phyloP scores from a whole-genome alignment of 2,113 vertebrate species.

The Melierax canorus region DNA sequence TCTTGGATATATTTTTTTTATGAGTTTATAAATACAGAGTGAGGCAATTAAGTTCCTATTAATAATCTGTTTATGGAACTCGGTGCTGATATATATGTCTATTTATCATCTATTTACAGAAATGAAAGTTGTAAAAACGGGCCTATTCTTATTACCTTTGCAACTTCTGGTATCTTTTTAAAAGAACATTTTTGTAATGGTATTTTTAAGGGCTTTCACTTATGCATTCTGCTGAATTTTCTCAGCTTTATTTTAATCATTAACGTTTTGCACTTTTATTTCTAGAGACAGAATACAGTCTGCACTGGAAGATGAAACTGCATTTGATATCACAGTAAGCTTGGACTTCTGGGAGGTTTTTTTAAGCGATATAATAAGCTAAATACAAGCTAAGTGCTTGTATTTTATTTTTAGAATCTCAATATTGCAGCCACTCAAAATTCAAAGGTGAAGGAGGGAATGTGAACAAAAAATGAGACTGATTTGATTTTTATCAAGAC shows the following conservation, averaged over 20 bases:
- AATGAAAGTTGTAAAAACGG: not conserved
- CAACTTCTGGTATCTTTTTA: not conserved
- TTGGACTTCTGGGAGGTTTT: not conserved
- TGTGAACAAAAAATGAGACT: not conserved
- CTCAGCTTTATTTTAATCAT: not conserved
- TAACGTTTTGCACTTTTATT: not conserved
- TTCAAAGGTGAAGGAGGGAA: not conserved
- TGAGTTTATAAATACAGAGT: not conserved
- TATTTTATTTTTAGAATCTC: not conserved
- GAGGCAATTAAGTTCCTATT: not conserved
- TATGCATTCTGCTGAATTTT: not conserved
- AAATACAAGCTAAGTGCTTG: not conserved
- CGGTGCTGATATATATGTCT: not conserved
- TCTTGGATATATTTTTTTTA: not conserved
- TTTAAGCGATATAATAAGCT: not conserved
- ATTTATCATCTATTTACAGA: not conserved
- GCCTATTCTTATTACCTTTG: not conserved
- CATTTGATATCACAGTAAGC: constrained; percentile 87
- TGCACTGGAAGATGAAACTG: constrained; percentile 86
- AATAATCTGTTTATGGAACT: not conserved
- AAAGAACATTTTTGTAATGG: not conserved
- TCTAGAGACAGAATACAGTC: constrained; percentile 90
- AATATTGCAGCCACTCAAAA: not conserved
- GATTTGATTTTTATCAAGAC: not conserved
- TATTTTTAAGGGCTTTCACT: not conserved